Conservation (phyloP, 2,888 invertebrate genomes). For the Asteroscopus sphinx region DNA sequence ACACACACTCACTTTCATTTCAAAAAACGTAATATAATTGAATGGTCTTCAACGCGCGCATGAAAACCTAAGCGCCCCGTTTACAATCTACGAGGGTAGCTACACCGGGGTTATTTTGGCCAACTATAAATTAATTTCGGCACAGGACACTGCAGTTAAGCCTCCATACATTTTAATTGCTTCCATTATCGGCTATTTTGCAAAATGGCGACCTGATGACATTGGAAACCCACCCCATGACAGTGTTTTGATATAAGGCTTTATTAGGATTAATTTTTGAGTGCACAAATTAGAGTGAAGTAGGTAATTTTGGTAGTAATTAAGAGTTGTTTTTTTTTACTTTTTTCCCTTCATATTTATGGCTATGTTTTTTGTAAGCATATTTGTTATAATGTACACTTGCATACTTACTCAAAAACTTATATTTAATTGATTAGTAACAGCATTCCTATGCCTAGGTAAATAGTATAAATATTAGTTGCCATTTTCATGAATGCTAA, state of each 20-base stretch:
- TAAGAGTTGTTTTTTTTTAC: conserved; percentile 1
- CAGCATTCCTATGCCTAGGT: too few relatives aligned
- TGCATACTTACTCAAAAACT: too few relatives aligned
- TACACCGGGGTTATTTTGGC: conserved; percentile 80
- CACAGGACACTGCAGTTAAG: conserved; percentile 87
- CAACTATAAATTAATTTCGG: conserved; percentile 88
- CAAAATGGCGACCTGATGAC: conserved; percentile 83
- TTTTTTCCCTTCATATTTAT: background rate
- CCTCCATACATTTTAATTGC: conserved; percentile 90
- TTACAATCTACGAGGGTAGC: conserved; percentile 69
- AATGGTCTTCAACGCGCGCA: conserved; percentile 41
- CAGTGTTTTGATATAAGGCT: conserved; percentile 71
- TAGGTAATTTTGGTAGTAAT: conserved; percentile 19
- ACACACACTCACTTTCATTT: conserved; percentile 10
- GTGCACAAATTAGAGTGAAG: conserved; percentile 31
- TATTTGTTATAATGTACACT: too few relatives aligned
- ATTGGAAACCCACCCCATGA: conserved; percentile 71
- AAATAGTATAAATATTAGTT: too few relatives aligned
- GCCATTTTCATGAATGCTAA: too few relatives aligned
- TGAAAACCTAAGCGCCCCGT: conserved; percentile 72
- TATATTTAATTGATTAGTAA: too few relatives aligned
- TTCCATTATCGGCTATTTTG: conserved; percentile 87
- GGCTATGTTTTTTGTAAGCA: too few relatives aligned
- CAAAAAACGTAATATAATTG: conserved; percentile 49
- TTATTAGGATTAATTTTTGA: conserved; percentile 70